Evolutionary conservation across 2,113 vertebrate species (phyloP), one percentile per base, ranked within the genome.

Genomic region (Mormoops blainvillei): DNA sequence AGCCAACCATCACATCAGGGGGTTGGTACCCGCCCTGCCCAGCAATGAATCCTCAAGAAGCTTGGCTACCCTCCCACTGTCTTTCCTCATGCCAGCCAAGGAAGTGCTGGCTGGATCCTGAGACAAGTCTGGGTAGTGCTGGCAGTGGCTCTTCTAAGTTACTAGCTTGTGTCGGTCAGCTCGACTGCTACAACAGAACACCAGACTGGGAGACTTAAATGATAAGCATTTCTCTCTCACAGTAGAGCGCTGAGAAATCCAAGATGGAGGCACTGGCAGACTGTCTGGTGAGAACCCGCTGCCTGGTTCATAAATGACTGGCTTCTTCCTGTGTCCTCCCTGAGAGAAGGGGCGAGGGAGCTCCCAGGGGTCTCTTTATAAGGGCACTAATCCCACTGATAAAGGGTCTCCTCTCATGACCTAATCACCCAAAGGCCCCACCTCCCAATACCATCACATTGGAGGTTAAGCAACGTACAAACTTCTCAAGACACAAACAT

Each of bases 121-220:
- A n/a, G 4, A 54, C 1, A 5, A n/a, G 41, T 7, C 74, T 7
- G 19, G n/a, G 33, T 0, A 22, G 31, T 4, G 24, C 50, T 18
- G 31, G 73, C 3, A 1, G 5, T 24, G 3, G 7, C 33, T 15
- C 43, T 19, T 28, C 54, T 56, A 7, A 8, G 10, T 19, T 26
- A 24, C 26, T 4, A 33, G 67, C 54, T 31, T 20, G 11, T 61
- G 52, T 56, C 28, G 0, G 36, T 38, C 68, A 28, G 45, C 38
- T 67, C 16, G 0, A 33, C 45, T 1, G 3, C 71, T 56, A 1
- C 28, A 15, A 36, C 33, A 4, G 33, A 54, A 8, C 18, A 16
- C 31, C 48, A n/a, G 16, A 45, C 48, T 2, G 3, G 26, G 50
- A 16, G 8, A 4, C 31, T 36, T 16, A 38, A 50, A 31, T 5